phyloP scores from a whole-genome alignment of 2,113 vertebrate species.

The Vimba vimba region DNA sequence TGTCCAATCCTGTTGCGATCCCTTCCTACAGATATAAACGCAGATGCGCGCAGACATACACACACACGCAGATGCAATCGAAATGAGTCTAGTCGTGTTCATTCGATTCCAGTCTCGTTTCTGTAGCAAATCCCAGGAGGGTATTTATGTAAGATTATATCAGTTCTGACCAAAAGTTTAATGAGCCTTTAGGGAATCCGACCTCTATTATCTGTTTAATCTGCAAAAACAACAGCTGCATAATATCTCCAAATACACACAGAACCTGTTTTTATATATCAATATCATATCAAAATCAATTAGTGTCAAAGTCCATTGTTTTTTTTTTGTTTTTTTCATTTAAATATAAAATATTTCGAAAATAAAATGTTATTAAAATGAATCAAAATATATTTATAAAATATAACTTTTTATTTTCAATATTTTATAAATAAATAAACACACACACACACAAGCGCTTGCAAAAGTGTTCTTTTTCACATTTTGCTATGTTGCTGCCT shows the following conservation, averaged over 20 bases:
- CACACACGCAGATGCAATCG: conserved; percentile 51
- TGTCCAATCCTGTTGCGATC: conserved; percentile 70
- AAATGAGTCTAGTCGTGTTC: conserved; percentile 56
- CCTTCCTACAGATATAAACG: conserved; percentile 50
- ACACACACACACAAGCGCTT: too few species aligned
- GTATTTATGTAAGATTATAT: conserved; percentile 75
- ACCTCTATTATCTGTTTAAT: conserved; percentile 70
- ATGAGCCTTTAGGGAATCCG: conserved; percentile 70
- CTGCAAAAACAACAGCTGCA: conserved; percentile 70
- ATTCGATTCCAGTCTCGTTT: conserved; percentile 57
- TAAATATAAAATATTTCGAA: too few species aligned
- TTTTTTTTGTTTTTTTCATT: too few species aligned
- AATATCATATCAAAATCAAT: neutral
- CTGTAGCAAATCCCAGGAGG: conserved; percentile 63
- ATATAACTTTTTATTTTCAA: too few species aligned
- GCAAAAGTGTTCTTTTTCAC: too few species aligned
- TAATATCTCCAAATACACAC: conserved; percentile 14
- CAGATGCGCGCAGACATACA: conserved; percentile 27
- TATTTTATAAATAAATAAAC: too few species aligned
- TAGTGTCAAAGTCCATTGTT: neutral
- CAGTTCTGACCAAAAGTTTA: conserved; percentile 73
- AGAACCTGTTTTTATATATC: neutral
- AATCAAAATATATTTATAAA: too few species aligned
- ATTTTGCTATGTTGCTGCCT: too few species aligned
- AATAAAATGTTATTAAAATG: neutral